Evolutionary conservation across 1,140 invertebrate species (phyloP).

Genomic region (Brachionus asplanchnoidis): DNA sequence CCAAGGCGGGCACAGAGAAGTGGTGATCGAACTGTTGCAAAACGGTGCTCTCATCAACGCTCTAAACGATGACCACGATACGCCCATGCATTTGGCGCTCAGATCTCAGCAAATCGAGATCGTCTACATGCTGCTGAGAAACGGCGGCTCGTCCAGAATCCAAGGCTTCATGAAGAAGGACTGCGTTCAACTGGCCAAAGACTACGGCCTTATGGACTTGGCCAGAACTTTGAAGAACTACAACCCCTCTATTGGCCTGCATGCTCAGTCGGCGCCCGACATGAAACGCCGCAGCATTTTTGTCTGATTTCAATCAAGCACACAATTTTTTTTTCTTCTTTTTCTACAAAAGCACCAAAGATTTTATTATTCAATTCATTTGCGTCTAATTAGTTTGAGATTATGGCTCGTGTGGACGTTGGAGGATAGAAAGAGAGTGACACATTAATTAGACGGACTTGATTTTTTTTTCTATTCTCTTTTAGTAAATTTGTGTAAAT

Average conservation of each 20-base stretch:
- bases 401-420: background rate
- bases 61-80: conserved; percentile 33
- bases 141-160: background rate
- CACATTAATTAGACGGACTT: background rate
- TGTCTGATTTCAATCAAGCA: background rate
- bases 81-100: conserved; percentile 24
- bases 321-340: too few species aligned
- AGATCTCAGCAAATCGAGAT: conserved; percentile 35
- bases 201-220: background rate
- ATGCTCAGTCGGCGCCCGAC: conserved; percentile 17
- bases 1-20: conserved; percentile 32
- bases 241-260: background rate
- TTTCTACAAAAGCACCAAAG: background rate
- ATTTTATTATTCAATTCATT: background rate
- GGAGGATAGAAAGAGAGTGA: background rate
- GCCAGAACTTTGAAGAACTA: conserved; percentile 25
- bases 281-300: conserved; percentile 25
- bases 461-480: background rate
- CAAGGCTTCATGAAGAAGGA: conserved; percentile 7
- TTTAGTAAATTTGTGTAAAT: background rate
- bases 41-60: conserved; percentile 25
- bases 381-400: background rate
- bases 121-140: conserved; percentile 16
- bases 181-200: conserved; percentile 22
- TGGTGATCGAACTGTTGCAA: background rate